These are phyloP conservation scores for Sturmia bella DNA, from an alignment of 2,888 invertebrate genomes.

Conservation along the genomic window DNA sequence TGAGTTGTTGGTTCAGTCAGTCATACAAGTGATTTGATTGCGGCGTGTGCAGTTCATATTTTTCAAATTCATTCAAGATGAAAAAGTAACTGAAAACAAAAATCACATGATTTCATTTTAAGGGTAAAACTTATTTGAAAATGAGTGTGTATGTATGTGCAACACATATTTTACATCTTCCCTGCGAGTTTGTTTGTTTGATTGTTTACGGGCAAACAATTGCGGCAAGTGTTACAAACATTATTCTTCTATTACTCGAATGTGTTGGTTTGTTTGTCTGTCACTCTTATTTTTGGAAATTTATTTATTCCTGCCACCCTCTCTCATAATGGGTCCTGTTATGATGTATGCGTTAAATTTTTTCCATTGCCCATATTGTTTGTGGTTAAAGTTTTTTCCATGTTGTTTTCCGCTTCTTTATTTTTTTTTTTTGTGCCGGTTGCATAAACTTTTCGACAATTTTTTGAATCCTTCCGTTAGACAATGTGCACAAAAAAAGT, in stretches of 20 bases:
- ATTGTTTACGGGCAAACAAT: slow-evolving; percentile 59
- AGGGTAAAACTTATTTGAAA: slow-evolving; percentile 40
- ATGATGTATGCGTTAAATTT: slow-evolving; percentile 46
- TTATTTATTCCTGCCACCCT: slow-evolving; percentile 8
- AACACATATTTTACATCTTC: slow-evolving; percentile 45
- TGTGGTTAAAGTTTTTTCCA: slow-evolving; percentile 51
- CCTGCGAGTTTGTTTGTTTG: slow-evolving; percentile 41
- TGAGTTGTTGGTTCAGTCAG: slow-evolving; percentile 66
- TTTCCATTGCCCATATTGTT: slow-evolving; percentile 64
- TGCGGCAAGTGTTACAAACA: slow-evolving; percentile 67
- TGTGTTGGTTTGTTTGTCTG: slow-evolving; percentile 44
- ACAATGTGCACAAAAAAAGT: slow-evolving; percentile 14
- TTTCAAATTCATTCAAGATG: slow-evolving; percentile 60
- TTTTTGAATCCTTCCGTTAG: slow-evolving; percentile 70
- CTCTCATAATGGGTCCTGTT: slow-evolving; percentile 13
- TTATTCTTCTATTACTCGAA: slow-evolving; percentile 55
- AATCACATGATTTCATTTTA: slow-evolving; percentile 46
- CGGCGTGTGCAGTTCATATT: slow-evolving; percentile 75
- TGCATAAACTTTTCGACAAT: slow-evolving; percentile 65
- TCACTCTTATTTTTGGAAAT: slow-evolving; percentile 18
- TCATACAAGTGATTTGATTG: slow-evolving; percentile 69
- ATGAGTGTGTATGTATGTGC: slow-evolving; percentile 7
- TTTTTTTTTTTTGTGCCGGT: slow-evolving; percentile 16
- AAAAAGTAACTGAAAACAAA: slow-evolving; percentile 23
- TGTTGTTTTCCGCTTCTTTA: neutral